These are phyloP conservation scores for Staurois parvus DNA, from an alignment of 2,797 vertebrate species.

Conservation along the genomic window DNA sequence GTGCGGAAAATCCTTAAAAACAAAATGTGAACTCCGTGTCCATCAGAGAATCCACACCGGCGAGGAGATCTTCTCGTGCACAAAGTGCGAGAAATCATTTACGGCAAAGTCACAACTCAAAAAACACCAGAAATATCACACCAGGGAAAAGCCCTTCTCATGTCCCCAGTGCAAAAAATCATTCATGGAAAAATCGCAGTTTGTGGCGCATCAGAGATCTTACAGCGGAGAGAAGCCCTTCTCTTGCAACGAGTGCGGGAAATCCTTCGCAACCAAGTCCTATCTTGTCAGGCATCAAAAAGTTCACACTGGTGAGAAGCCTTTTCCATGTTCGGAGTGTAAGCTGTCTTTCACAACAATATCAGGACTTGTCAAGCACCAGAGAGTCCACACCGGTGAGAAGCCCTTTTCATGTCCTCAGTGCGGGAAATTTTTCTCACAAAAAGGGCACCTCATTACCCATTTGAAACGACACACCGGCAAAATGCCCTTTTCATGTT, in stretches of 20 bases:
- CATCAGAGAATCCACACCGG: no score
- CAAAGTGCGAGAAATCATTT: no score
- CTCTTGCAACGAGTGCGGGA: constrained; percentile 2
- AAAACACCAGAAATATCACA: constrained; percentile 18
- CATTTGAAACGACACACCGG: constrained; percentile 66
- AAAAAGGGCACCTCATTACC: constrained; percentile 17
- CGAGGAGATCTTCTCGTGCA: no score
- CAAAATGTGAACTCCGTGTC: rapidly evolving
- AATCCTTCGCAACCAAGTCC: constrained; percentile 4
- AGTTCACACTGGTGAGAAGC: constrained; percentile 26
- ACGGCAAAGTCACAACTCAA: not conserved
- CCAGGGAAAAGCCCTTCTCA: not conserved
- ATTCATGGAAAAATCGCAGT: constrained; percentile 15
- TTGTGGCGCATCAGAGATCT: constrained; percentile 25
- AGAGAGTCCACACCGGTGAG: constrained; percentile 30
- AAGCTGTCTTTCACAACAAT: not conserved
- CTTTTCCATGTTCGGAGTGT: constrained; percentile 10
- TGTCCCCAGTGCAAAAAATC: constrained; percentile 23
- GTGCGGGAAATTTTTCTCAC: constrained; percentile 25
- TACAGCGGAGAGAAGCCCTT: constrained; percentile 29
- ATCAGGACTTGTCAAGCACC: not conserved
- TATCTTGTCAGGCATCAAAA: constrained; percentile 20
- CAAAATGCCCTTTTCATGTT: constrained; percentile 59
- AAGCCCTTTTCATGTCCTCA: constrained; percentile 22
- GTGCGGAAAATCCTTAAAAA: no score